Conservation (phyloP, 2,113 vertebrate species). For the Turdus rufiventris region DNA sequence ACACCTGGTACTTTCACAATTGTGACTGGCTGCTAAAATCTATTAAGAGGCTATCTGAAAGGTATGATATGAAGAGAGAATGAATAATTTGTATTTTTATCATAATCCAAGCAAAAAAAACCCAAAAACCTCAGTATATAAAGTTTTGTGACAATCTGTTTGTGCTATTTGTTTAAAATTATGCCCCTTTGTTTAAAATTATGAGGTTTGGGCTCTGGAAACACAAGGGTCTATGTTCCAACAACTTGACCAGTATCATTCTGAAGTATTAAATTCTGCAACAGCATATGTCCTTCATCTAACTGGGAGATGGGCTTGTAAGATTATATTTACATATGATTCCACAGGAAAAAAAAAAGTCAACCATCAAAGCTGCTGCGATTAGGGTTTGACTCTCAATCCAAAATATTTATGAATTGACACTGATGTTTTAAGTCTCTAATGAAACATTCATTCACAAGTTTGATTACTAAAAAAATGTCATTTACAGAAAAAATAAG, state of each 20-base stretch:
- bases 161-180: not conserved
- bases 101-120: not conserved
- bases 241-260: not conserved
- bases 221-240: not conserved
- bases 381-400: constrained; percentile 17
- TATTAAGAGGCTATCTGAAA: not conserved
- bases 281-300: constrained; percentile 9
- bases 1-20: not conserved
- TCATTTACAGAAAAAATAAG: constrained; percentile 50
- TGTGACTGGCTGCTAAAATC: not conserved
- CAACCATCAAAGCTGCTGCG: constrained; percentile 43
- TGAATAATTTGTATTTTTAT: not conserved
- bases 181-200: not conserved
- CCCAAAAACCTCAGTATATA: too few relatives aligned
- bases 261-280: not conserved
- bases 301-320: not conserved
- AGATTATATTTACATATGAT: constrained; percentile 2
- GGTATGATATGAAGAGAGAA: not conserved
- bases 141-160: not conserved
- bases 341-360: not conserved
- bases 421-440: constrained; percentile 31
- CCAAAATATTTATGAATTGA: constrained; percentile 57
- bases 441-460: constrained; percentile 40
- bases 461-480: constrained; percentile 18
- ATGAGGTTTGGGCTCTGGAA: not conserved